Percentiles rank a stretch among this genome's conserved stretches.
These are phyloP conservation scores for Ophioderma brevispina DNA, from an alignment of 35 echinoderm and acorn worm genomes.

Conservation along the genomic window DNA sequence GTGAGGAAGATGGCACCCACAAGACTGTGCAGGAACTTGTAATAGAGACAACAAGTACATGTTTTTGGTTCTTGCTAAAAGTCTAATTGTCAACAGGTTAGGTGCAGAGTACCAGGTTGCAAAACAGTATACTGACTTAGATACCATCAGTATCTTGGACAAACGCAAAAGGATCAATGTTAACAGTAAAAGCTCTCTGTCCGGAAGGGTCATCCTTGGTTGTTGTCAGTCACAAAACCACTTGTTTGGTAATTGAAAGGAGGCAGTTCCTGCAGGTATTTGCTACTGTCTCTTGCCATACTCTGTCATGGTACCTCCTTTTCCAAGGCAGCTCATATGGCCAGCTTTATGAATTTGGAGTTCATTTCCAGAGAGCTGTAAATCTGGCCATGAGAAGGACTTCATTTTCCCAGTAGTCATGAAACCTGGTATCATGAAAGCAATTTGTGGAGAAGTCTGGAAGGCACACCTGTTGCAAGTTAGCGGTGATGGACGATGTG, in stretches of 20 bases:
- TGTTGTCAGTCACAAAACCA: not conserved
- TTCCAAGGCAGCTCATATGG: not conserved
- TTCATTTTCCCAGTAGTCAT: not conserved
- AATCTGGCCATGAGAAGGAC: not conserved
- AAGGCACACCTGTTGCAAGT: not conserved
- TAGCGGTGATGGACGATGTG: constrained; percentile 44
- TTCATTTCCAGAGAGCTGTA: not conserved
- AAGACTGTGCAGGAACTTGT: too few species aligned
- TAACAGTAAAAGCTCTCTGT: not conserved
- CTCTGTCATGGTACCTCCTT: not conserved
- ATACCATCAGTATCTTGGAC: too few species aligned
- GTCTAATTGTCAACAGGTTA: too few species aligned
- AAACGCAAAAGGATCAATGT: not conserved
- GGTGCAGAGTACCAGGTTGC: too few species aligned
- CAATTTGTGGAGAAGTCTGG: not conserved
- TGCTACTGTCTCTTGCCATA: not conserved
- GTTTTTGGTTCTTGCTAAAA: too few species aligned
- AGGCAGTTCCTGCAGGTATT: not conserved
- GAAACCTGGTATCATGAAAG: not conserved
- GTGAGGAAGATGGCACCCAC: too few species aligned
- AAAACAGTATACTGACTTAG: too few species aligned
- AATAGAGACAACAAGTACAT: too few species aligned
- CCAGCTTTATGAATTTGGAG: not conserved
- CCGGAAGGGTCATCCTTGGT: not conserved
- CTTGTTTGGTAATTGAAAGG: not conserved